Evolutionary conservation across 2,113 vertebrate species (phyloP), one percentile per base, ranked within the genome.

Genomic region (Prinia subflava): DNA sequence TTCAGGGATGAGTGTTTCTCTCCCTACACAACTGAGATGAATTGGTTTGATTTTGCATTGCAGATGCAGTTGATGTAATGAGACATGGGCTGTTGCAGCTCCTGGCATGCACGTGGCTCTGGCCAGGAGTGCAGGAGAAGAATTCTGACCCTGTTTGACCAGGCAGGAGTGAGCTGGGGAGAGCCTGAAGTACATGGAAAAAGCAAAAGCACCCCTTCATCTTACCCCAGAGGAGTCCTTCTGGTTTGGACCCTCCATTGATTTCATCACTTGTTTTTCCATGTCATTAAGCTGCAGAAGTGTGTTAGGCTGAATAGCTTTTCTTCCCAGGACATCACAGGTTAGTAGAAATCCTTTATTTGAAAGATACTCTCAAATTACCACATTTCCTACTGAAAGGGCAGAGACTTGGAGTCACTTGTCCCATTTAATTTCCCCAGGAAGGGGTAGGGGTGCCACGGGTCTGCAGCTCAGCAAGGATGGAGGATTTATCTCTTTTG

Each of bases 381-480:
- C 33, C 23, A 53, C 2, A 0, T 33, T 83, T 69, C 11, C 15
- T 22, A n/a, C 25, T 33, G 23, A 49, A 79, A 62, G 21, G 49
- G 30, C 35, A 56, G 65, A 41, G 67, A 30, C 27, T 47, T 33
- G 35, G 23, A 68, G 27, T 60, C 70, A 7, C 35, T 80, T 73
- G 20, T 35, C 27, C 41, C 31, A 12, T 25, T 3, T 11, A 7
- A 19, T 74, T 65, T 65, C 7, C 47, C 8, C 13, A 39, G 64
- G 39, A 67, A 55, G 28, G 25, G 21, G 15, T 15, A 33, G 19
- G 13, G 22, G 10, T 14, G 19, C 55, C 17, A 30, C 7, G 3
- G 4, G 7, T 35, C 25, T 0, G 0, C 1, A 0, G 42, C 33
- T 82, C 35, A 47, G 39, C 0, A 2, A 63, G 21, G 33, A 16